Conservation (phyloP, 35 echinoderm and acorn worm genomes). For the Antedon bifida region DNA sequence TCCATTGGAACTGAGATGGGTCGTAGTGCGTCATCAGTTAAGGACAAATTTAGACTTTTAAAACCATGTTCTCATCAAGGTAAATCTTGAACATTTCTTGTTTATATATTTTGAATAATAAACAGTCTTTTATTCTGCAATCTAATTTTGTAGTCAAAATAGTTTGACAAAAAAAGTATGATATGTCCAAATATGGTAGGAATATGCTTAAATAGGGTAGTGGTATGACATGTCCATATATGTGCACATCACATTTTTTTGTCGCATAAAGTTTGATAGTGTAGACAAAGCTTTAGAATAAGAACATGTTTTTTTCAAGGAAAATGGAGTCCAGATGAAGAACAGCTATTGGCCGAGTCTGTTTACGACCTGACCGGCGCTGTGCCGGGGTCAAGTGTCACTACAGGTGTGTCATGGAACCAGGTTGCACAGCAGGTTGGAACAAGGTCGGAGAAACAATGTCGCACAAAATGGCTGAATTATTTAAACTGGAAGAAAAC, state of each 20-base stretch:
- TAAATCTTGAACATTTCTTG: slow-evolving; percentile 5
- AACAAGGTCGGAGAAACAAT: slow-evolving; percentile 96
- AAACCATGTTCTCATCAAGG: slow-evolving; percentile 71
- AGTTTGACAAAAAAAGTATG: no score
- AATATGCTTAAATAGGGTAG: no score
- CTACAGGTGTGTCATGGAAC: slow-evolving; percentile 80
- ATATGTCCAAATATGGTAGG: no score
- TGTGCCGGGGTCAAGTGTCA: slow-evolving; percentile 73
- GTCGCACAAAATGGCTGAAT: slow-evolving; percentile 91
- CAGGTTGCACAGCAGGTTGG: slow-evolving; percentile 75
- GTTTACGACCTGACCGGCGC: slow-evolving; percentile 69
- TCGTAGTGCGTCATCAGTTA: slow-evolving; percentile 93
- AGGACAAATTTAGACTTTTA: slow-evolving; percentile 80
- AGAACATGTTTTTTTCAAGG: slow-evolving; percentile 11
- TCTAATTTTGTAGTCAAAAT: no score
- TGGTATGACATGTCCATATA: no score
- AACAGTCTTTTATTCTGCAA: no score
- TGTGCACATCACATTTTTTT: no score
- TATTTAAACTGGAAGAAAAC: slow-evolving; percentile 97
- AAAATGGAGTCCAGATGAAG: slow-evolving; percentile 75
- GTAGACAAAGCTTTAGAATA: no score
- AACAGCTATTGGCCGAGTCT: slow-evolving; percentile 48
- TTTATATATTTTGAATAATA: not conserved
- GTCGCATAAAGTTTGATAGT: no score
- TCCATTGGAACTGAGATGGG: slow-evolving; percentile 81